These are phyloP conservation scores for Hesperophylax magnus DNA, from an alignment of 1,140 invertebrate species.

Conservation along the genomic window DNA sequence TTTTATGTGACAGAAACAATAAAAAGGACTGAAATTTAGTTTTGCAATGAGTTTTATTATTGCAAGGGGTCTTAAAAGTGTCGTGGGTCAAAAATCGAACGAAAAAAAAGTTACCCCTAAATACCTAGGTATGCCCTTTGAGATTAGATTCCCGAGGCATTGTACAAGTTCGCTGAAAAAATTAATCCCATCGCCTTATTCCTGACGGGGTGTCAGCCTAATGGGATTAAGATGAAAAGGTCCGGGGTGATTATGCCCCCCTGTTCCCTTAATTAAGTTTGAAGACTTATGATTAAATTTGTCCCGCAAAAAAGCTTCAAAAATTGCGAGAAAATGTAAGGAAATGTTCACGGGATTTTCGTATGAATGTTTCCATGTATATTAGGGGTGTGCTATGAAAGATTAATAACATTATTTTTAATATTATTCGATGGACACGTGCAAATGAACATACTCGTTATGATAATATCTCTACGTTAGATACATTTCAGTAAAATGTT, in stretches of 20 bases:
- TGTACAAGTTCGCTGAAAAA: slow-evolving; percentile 24
- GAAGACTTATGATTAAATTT: slow-evolving; percentile 41
- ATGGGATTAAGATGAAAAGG: slow-evolving; percentile 42
- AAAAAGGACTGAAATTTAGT: too few relatives aligned
- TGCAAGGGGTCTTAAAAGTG: too few relatives aligned
- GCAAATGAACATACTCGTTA: too few relatives aligned
- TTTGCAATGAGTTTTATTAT: too few relatives aligned
- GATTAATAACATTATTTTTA: too few relatives aligned
- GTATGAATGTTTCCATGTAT: not conserved
- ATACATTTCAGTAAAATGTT: too few relatives aligned
- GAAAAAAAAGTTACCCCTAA: not conserved
- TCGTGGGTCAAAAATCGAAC: not conserved
- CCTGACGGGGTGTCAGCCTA: slow-evolving; percentile 17
- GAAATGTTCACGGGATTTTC: not conserved
- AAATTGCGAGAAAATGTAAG: not conserved
- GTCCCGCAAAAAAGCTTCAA: slow-evolving; percentile 20
- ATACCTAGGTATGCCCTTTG: not conserved
- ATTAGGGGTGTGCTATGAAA: too few relatives aligned
- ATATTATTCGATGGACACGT: too few relatives aligned
- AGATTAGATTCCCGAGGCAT: slow-evolving; percentile 12
- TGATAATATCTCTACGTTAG: too few relatives aligned
- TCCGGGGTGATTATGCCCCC: slow-evolving; percentile 29
- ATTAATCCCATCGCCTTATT: slow-evolving; percentile 28
- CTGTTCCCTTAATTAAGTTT: slow-evolving; percentile 35
- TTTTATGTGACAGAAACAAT: too few relatives aligned